Evolutionary conservation across 2,888 invertebrate species (phyloP).

Genomic region (Hedychridium roseum): DNA sequence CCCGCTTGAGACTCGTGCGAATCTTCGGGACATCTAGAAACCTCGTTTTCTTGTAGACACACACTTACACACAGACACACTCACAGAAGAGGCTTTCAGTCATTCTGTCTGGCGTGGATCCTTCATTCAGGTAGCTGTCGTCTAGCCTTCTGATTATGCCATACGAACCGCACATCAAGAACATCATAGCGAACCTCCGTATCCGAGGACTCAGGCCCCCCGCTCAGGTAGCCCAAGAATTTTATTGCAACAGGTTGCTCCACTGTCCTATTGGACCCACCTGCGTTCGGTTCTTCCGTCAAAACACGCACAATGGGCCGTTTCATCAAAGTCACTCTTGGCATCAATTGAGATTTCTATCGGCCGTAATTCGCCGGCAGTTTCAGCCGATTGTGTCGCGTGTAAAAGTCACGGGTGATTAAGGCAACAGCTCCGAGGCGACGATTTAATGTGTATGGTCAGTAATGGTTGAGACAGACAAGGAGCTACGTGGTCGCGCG

Average conservation of each 20-base stretch:
- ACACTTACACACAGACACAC: too few relatives aligned
- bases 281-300: constrained; percentile 25
- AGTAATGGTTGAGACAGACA: too few relatives aligned
- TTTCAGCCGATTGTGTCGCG: too few relatives aligned
- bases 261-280: constrained; percentile 40
- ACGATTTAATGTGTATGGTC: too few relatives aligned
- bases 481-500: too few relatives aligned
- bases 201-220: constrained; percentile 1
- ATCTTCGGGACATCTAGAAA: too few relatives aligned
- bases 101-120: constrained; percentile 14
- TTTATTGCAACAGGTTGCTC: constrained; percentile 56
- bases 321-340: not conserved
- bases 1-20: too few relatives aligned
- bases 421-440: too few relatives aligned
- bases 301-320: constrained; percentile 8
- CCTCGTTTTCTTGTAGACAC: too few relatives aligned
- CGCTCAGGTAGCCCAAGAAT: constrained; percentile 25
- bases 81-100: too few relatives aligned
- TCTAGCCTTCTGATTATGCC: constrained; percentile 35
- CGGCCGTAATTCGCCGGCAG: too few relatives aligned
- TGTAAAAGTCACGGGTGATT: too few relatives aligned
- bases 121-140: constrained; percentile 30
- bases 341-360: not conserved
- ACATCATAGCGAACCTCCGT: constrained; percentile 21
- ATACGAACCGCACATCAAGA: constrained; percentile 21